Conservation (phyloP, 2,797 vertebrate species). For the Mormyrus hasselquistii region DNA sequence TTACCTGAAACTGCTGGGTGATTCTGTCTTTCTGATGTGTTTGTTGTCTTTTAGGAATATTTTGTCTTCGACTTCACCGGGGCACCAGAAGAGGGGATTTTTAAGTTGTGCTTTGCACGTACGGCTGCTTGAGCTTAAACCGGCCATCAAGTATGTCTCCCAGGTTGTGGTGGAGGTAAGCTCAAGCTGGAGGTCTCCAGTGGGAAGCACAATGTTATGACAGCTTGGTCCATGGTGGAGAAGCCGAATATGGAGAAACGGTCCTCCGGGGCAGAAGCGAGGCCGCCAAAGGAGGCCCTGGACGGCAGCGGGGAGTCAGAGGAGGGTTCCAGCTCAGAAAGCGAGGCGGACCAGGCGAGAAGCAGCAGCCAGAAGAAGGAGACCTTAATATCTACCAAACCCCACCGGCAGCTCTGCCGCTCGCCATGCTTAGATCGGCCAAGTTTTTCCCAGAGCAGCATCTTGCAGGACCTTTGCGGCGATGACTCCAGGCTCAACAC, state of each 20-base stretch:
- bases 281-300: conserved; percentile 55
- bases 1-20: neutral
- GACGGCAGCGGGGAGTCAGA: conserved; percentile 70
- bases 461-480: conserved; percentile 70
- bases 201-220: conserved; percentile 78
- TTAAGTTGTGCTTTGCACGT: neutral
- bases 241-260: conserved; percentile 91
- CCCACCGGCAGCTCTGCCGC: conserved; percentile 91
- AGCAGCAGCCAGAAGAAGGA: conserved; percentile 60
- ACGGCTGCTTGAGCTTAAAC: conserved; percentile 48
- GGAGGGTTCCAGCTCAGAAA: conserved; percentile 87
- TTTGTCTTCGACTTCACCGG: neutral
- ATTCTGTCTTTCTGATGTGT: neutral
- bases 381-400: conserved; percentile 71
- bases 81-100: neutral
- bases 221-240: conserved; percentile 87
- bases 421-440: conserved; percentile 92
- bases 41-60: conserved; percentile 11
- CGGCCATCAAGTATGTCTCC: conserved; percentile 55
- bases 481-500: conserved; percentile 54
- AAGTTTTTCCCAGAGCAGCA: conserved; percentile 93
- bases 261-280: conserved; percentile 77
- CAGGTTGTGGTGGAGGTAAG: conserved; percentile 66
- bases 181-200: conserved; percentile 65
- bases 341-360: conserved; percentile 72